Evolutionary conservation across 2,797 vertebrate genomes (phyloP), one percentile per base, ranked within the genome.

Genomic region (Epinephelus malabaricus): DNA sequence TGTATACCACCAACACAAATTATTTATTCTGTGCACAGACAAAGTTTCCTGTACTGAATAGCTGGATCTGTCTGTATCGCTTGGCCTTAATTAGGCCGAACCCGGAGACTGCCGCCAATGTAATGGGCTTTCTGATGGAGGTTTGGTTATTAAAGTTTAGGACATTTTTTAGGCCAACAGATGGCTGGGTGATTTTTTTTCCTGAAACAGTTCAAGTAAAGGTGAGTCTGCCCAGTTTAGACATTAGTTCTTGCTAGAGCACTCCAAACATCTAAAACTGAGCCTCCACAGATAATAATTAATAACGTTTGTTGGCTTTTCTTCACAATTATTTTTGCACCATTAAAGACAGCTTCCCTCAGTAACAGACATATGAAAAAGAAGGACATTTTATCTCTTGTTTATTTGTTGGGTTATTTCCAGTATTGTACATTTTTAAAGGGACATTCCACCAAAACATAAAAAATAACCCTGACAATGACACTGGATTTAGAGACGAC

Each of bases 11-110:
- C 10, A 30, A 73, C 66, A 25, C 0, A 14, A 27, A 75, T 75
- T 18, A 76, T 53, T 54, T 56, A 45, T 54, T 13, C 21, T 21
- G 47, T 45, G 49, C 40, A 14, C 19, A 8, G 73, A 23, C 40
- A 34, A 18, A 53, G 38, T 50, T 47, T 64, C 2, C 58, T 9
- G 14, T 53, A 27, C 58, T n/a, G 56, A 58, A 50, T 30, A n/a
- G 19, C 19, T 18, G n/a, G 60, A 83, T 63, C 43, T 59, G 61
- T n/a, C 15, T 0, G 25, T 6, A 59, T 55, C 50, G 1, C 58
- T 79, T 83, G 65, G 67, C 65, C 78, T 89, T 62, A 84, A 86
- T 84, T 71, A 80, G 34, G 27, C 46, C 34, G 19, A 84, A 72
- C 79, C 78, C 58, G 60, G 40, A 70, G 69, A 67, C 50, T 43